A percentile compares a stretch with the other conserved stretches of the same genome.
These are phyloP conservation scores for Zosterops hypoxanthus DNA, from an alignment of 2,113 vertebrate species.

Conservation along the genomic window DNA sequence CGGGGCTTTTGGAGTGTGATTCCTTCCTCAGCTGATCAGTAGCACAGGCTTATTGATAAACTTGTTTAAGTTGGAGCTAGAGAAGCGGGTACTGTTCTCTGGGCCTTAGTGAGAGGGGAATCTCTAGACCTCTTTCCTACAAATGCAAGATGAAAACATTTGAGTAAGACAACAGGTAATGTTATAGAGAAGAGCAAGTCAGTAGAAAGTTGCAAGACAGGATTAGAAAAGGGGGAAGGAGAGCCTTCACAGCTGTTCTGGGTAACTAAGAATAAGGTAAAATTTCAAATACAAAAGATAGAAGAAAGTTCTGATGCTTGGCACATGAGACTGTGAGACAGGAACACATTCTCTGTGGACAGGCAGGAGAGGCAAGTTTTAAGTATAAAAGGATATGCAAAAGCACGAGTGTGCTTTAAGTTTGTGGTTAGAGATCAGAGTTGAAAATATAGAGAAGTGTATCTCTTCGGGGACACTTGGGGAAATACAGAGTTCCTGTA, in stretches of 20 bases:
- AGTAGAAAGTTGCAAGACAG: neutral
- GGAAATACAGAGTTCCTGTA: neutral
- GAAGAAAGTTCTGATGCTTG: neutral
- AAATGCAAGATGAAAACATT: neutral
- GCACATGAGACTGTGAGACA: neutral
- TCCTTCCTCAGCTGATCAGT: neutral
- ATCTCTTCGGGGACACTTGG: neutral
- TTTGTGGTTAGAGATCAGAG: neutral
- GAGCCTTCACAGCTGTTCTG: neutral
- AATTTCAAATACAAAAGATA: neutral
- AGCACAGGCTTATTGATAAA: neutral
- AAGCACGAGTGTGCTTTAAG: neutral
- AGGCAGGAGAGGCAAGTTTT: neutral
- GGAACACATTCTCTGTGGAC: neutral
- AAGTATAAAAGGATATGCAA: neutral
- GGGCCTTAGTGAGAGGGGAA: neutral
- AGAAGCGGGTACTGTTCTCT: neutral
- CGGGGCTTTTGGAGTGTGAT: rapidly evolving
- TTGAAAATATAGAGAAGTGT: neutral
- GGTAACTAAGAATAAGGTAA: neutral
- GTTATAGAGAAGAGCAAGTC: neutral
- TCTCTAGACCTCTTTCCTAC: neutral
- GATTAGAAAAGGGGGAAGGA: neutral
- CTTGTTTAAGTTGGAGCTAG: neutral
- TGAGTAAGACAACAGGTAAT: neutral